Evolutionary conservation across 2,888 invertebrate species (phyloP).

Genomic region (Phyto melanocephala): DNA sequence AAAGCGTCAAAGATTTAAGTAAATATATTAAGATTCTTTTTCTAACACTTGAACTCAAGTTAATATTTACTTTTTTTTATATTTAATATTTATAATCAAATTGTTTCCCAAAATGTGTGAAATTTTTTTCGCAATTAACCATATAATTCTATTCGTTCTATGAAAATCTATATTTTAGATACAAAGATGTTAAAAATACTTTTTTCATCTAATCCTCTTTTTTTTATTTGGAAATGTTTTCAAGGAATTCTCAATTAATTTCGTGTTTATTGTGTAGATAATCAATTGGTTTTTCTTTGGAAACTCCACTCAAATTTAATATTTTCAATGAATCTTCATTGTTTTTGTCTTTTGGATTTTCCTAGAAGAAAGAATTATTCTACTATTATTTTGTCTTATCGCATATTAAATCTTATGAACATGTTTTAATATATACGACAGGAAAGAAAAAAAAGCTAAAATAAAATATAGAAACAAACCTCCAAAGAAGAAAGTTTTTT

Average conservation of each 20-base stretch:
- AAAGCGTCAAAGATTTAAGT: too few species aligned
- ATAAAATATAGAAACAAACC: slow-evolving; percentile 17
- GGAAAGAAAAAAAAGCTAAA: not conserved
- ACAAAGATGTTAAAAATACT: too few species aligned
- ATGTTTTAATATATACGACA: slow-evolving; percentile 33
- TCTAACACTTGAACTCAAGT: too few species aligned
- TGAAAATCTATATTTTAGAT: not conserved
- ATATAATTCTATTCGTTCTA: slow-evolving; percentile 7
- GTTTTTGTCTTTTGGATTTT: slow-evolving; percentile 11
- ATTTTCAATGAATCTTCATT: slow-evolving; percentile 39
- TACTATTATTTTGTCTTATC: slow-evolving; percentile 36
- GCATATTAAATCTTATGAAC: slow-evolving; percentile 35
- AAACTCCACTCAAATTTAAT: slow-evolving; percentile 39
- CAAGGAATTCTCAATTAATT: slow-evolving; percentile 35
- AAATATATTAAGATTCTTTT: too few species aligned
- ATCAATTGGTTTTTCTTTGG: slow-evolving; percentile 36
- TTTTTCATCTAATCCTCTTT: too few species aligned
- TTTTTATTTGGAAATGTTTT: not conserved
- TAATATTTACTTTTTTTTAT: too few species aligned
- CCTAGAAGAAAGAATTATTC: slow-evolving; percentile 24
- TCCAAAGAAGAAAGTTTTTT: slow-evolving; percentile 30
- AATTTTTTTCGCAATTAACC: not conserved
- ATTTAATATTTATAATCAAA: too few species aligned
- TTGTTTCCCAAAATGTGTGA: not conserved
- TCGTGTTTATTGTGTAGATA: slow-evolving; percentile 20